These are phyloP conservation scores for Gulo gulo DNA, from an alignment of 2,113 vertebrate species.

Conservation along the genomic window DNA sequence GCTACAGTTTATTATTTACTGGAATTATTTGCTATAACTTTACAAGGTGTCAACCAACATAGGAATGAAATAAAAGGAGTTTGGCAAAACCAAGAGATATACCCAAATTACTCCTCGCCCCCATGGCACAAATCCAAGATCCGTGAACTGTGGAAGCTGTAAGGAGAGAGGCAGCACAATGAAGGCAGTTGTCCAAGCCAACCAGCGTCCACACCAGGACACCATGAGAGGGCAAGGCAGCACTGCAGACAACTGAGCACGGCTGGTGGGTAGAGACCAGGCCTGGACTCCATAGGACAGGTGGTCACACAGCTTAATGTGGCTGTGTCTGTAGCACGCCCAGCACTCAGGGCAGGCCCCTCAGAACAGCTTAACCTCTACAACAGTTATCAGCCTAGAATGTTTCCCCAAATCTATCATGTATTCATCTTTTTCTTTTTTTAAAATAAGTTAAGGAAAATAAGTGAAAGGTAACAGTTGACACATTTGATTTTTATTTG, in stretches of 20 bases:
- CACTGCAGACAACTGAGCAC: fast-evolving
- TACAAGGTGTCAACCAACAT: background rate
- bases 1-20: background rate
- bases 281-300: background rate
- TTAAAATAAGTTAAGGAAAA: background rate
- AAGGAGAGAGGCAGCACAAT: fast-evolving
- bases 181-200: background rate
- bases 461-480: background rate
- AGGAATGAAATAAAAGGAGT: background rate
- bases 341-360: background rate
- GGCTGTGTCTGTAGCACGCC: background rate
- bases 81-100: background rate
- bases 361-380: too few species aligned
- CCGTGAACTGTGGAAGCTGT: background rate
- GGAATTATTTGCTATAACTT: background rate
- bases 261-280: background rate
- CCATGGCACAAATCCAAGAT: background rate
- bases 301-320: background rate
- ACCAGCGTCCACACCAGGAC: background rate
- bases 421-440: too few species aligned
- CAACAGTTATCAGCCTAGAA: background rate
- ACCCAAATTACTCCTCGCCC: background rate
- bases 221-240: background rate
- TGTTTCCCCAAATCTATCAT: background rate
- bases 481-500: background rate